Evolutionary conservation across 2,797 vertebrate species (phyloP), one percentile per base, ranked within the genome.

Genomic region (Ctenopoma multispine): DNA sequence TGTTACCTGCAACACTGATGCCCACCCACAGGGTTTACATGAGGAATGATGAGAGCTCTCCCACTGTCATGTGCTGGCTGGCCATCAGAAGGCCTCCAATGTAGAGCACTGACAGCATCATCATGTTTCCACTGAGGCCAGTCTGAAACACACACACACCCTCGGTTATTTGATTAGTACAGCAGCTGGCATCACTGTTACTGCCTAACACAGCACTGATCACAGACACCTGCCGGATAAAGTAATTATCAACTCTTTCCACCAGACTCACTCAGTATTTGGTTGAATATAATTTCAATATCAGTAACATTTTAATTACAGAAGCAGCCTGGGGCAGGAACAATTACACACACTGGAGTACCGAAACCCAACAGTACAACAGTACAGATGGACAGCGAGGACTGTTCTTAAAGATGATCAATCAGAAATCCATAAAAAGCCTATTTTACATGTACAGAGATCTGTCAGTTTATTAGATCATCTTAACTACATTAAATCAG

Each of bases 21-120:
- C 98, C 98, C 63, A 99, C 97, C 98, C 98, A 99, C 92, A 99
- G 97, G 75, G 98, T 95, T 82, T 99, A 99, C 96, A 99, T 96
- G 34, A 99, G 94, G 91, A 99, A 99, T 15, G 97, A 96, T 6
- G 97, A 97, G 63, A 99, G 96, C 88, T 99, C 96, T 41, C 98
- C 98, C 53, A 99, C 94, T 0, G 96, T 98, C 96, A 99, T 96
- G 80, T 97, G 94, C 66, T 98, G 95, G 59, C 77, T 95, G 69
- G 96, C 95, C 93, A 96, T 97, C 75, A 99, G 88, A 66, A 98
- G 92, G 49, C 98, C 98, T 64, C 98, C 98, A 91, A 99, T 99
- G 92, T 99, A 99, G 40, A 99, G 91, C 75, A 99, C 98, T 2
- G 96, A 91, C 27, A 99, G 94, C 80, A 99, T 94, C 74, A 99